A percentile compares a stretch with the other conserved stretches of the same genome.
Evolutionary conservation across 2,888 invertebrate genomes (phyloP).

Genomic region (Cylindroiulus punctatus): DNA sequence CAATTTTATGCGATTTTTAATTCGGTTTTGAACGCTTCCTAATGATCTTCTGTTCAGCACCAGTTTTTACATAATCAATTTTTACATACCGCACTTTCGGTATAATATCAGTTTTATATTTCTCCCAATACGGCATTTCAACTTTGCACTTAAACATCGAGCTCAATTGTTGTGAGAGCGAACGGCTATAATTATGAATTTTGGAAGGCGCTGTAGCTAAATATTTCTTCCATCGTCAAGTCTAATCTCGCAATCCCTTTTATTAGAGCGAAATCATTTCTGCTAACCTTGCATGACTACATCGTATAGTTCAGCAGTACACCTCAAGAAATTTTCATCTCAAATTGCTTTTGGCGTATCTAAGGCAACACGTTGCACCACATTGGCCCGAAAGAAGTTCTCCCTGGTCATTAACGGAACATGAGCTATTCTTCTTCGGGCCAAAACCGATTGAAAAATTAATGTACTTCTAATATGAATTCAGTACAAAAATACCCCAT

Average conservation of each 20-base stretch:
- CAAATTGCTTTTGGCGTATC: background rate
- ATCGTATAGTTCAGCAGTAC: background rate
- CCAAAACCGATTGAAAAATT: background rate
- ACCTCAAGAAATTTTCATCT: background rate
- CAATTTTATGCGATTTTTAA: background rate
- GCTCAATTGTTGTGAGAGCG: background rate
- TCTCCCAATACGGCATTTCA: background rate
- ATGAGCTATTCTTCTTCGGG: background rate
- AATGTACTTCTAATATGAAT: background rate
- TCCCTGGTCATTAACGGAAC: background rate
- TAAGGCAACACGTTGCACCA: background rate
- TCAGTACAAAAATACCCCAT: background rate
- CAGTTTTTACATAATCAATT: background rate
- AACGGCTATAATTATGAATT: background rate
- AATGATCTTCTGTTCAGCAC: background rate
- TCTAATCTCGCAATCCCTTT: background rate
- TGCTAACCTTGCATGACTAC: conserved; percentile 1
- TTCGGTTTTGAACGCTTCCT: background rate
- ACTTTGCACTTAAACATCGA: background rate
- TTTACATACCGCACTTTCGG: background rate
- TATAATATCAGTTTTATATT: background rate
- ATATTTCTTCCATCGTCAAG: background rate
- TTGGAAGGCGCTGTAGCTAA: background rate
- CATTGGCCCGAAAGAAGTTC: background rate
- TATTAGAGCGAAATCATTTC: conserved; percentile 1